phyloP scores from a whole-genome alignment of 2,113 vertebrate species.

The Lamprotornis superbus region DNA sequence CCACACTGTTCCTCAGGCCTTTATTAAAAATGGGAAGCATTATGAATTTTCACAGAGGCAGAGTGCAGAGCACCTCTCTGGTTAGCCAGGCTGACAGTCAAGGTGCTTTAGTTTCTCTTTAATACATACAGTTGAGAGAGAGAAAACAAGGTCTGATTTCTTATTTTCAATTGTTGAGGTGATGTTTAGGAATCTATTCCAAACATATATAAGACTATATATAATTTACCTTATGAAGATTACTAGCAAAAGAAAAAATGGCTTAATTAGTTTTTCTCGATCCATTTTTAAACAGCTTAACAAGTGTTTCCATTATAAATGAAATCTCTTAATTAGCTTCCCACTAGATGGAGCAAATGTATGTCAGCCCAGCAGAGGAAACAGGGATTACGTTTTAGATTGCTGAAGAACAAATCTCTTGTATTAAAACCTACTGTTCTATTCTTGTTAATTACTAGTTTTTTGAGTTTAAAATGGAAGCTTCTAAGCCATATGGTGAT shows the following conservation, averaged over 20 bases:
- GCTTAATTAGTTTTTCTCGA: not conserved
- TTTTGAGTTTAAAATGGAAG: not conserved
- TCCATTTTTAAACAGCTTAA: not conserved
- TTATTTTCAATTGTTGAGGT: not conserved
- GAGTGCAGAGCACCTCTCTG: not conserved
- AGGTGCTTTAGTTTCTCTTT: not conserved
- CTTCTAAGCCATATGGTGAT: not conserved
- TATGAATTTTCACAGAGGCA: not conserved
- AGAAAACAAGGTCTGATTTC: not conserved
- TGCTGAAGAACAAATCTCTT: not conserved
- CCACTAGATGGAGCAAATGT: conserved; percentile 36
- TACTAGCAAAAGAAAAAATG: not conserved
- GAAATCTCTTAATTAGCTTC: not conserved
- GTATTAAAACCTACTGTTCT: not conserved
- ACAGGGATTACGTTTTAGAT: not conserved
- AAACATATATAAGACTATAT: not conserved
- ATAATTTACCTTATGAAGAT: not conserved
- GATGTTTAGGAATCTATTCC: not conserved
- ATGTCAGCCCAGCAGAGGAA: not conserved
- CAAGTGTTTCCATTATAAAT: not conserved
- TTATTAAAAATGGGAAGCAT: not conserved
- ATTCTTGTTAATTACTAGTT: not conserved
- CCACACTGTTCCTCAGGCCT: not conserved
- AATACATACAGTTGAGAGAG: too few species aligned
- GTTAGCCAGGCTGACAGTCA: not conserved